Conservation (phyloP, 1,140 invertebrate genomes). For the Aphidius ervi region DNA sequence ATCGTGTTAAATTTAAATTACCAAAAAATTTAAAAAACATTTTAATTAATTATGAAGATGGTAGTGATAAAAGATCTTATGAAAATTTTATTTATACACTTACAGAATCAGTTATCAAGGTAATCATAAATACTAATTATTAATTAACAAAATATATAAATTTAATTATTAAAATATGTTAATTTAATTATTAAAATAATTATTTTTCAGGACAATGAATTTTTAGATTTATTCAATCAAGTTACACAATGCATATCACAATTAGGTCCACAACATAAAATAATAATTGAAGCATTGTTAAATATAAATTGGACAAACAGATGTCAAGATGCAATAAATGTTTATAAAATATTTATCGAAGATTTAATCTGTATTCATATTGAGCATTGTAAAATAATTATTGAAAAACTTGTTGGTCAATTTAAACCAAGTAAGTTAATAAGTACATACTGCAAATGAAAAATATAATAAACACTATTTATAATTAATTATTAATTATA, state of each 20-base stretch:
- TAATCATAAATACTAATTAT: too few relatives aligned
- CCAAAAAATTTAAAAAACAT: slow-evolving; percentile 43
- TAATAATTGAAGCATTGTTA: slow-evolving; percentile 61
- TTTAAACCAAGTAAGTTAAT: slow-evolving; percentile 54
- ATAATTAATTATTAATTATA: slow-evolving; percentile 30
- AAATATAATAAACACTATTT: slow-evolving; percentile 22
- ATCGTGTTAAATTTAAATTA: slow-evolving; percentile 41
- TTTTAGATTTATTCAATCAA: slow-evolving; percentile 54
- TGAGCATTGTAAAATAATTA: slow-evolving; percentile 58
- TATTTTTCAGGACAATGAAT: slow-evolving; percentile 49
- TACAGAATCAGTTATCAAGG: slow-evolving; percentile 41
- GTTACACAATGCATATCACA: slow-evolving; percentile 57
- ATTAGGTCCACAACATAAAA: slow-evolving; percentile 54
- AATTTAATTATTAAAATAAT: too few relatives aligned
- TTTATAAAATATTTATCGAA: slow-evolving; percentile 60
- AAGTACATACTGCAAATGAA: not conserved
- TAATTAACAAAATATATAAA: too few relatives aligned
- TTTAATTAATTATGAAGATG: slow-evolving; percentile 38
- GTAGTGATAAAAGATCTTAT: slow-evolving; percentile 36
- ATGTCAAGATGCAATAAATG: slow-evolving; percentile 47
- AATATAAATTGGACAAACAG: slow-evolving; percentile 58
- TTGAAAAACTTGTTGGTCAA: slow-evolving; percentile 56
- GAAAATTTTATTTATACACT: slow-evolving; percentile 47
- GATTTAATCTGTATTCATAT: slow-evolving; percentile 63
- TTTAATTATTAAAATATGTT: too few relatives aligned